These are phyloP conservation scores for Malurus elegans DNA, from an alignment of 2,113 vertebrate species.

Conservation along the genomic window DNA sequence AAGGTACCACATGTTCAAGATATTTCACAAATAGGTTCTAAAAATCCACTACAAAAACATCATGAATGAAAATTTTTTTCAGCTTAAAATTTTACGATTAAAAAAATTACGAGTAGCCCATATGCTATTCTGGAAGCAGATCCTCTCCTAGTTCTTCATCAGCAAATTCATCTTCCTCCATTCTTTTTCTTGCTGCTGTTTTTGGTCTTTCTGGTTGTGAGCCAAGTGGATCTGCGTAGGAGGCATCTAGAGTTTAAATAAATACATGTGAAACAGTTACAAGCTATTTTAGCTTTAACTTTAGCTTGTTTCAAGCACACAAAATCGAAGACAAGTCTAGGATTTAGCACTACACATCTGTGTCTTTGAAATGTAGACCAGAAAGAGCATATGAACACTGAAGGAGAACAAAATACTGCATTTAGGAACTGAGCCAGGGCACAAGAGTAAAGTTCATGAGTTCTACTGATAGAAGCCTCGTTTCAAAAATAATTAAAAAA, in stretches of 20 bases:
- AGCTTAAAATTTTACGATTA: background rate
- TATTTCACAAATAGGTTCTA: background rate
- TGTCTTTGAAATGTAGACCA: background rate
- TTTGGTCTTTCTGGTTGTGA: slow-evolving; percentile 91
- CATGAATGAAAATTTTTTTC: background rate
- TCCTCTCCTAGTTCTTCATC: slow-evolving; percentile 95
- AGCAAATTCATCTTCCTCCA: slow-evolving; percentile 91
- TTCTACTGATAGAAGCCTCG: background rate
- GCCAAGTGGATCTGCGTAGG: slow-evolving; percentile 90
- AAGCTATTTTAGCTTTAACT: background rate
- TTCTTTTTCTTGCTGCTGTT: slow-evolving; percentile 85
- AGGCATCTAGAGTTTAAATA: slow-evolving; percentile 81
- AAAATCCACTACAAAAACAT: slow-evolving; percentile 12
- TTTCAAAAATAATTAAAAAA: background rate
- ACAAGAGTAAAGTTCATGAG: background rate
- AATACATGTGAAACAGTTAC: background rate
- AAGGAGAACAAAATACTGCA: background rate
- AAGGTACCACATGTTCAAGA: background rate
- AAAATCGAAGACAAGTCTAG: background rate
- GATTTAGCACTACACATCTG: background rate
- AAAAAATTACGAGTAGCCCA: background rate
- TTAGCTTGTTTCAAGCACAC: background rate
- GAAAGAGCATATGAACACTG: background rate
- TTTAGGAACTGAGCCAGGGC: background rate
- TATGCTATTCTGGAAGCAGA: slow-evolving; percentile 87